Evolutionary conservation across 2,113 vertebrate genomes (phyloP), one percentile per base, ranked within the genome.

Genomic region (Coreoperca whiteheadi): DNA sequence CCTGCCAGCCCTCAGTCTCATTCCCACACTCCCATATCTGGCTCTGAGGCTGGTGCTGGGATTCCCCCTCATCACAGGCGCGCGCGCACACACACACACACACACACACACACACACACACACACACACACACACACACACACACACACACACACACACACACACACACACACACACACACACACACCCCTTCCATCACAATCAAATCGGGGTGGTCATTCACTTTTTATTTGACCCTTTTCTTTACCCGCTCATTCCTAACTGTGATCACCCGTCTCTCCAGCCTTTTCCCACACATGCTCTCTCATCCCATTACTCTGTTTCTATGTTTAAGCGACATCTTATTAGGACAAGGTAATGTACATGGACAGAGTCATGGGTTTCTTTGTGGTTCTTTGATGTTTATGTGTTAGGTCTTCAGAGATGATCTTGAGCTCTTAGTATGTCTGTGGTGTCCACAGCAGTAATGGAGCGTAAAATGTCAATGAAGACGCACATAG

Each of bases 1-100:
- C 72, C 86, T 94, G 89, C 93, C 92, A 93, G 88, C 82, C 80
- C 88, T 85, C 74, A 71, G 82, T 87, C 87, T 92, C 90, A 91
- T 93, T 94, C 93, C 91, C 92, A 93, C 94, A 93, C 92, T 94
- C 89, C 90, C 84, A 88, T 88, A 92, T 87, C 89, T 88, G 90
- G 86, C 93, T 90, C 82, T 88, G 73, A 20, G 77, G 70, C 88
- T 78, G 74, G 81, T 59, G 80, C 87, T 91, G 91, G 92, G 91
- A 91, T 92, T 94, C 93, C 91, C 89, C 91, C 81, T 91, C 87
- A 84, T 82, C 86, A 81, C 25, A 74, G 8, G 8, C 81, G 83
- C 64, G 81, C 75, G 84, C 79, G 48, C 41, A 56, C 25, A 39
- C 74, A 71, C 53, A 72, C 37, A 77, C 77, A 71, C 69, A 80